Conservation (phyloP, 2,797 vertebrate genomes). For the Poecilia velifera region DNA sequence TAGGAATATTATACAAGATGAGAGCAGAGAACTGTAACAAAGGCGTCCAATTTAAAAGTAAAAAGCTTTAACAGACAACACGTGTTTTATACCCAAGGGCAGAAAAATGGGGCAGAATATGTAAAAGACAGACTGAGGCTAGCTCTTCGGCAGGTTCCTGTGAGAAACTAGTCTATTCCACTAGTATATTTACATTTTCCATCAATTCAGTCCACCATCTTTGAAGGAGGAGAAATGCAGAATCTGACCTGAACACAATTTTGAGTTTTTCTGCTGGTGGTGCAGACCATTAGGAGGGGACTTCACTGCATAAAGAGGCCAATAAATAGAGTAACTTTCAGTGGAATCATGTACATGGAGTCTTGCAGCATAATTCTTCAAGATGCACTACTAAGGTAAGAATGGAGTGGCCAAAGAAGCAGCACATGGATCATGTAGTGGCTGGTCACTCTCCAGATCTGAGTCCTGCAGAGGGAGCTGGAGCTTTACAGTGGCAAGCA, state of each 20-base stretch:
- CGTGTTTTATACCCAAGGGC: not conserved
- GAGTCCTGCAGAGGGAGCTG: conserved; percentile 2
- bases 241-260: not conserved
- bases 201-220: not conserved
- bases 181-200: not conserved
- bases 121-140: not conserved
- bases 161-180: not conserved
- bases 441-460: not conserved
- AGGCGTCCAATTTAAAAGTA: not conserved
- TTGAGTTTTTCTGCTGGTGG: not conserved
- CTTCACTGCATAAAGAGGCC: not conserved
- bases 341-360: not conserved
- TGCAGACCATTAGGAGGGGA: not conserved
- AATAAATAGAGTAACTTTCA: not conserved
- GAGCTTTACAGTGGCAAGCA: not conserved
- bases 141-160: not conserved
- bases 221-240: not conserved
- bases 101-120: not conserved
- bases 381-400: not conserved
- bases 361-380: not conserved
- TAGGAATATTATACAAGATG: not conserved
- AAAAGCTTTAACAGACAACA: not conserved
- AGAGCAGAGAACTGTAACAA: not conserved
- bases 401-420: not conserved
- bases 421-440: not conserved